These are phyloP conservation scores for Drosophila biarmipes DNA, from an alignment of 1,140 invertebrate species.

Conservation along the genomic window DNA sequence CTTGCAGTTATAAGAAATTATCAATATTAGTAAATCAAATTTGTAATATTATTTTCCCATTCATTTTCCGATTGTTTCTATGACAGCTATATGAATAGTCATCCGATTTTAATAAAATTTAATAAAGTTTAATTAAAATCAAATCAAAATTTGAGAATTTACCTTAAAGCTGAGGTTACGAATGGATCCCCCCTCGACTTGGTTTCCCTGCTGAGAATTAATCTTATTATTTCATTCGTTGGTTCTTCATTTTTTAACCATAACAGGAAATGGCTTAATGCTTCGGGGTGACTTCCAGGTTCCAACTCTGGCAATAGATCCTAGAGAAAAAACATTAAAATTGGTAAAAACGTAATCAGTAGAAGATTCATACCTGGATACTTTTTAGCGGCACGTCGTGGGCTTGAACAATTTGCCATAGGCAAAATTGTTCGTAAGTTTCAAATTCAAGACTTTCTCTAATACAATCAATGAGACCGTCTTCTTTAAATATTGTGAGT, in stretches of 20 bases:
- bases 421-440: slow-evolving; percentile 97
- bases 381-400: slow-evolving; percentile 96
- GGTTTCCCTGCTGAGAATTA: slow-evolving; percentile 92
- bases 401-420: slow-evolving; percentile 97
- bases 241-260: slow-evolving; percentile 97
- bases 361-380: slow-evolving; percentile 88
- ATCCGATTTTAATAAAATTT: no score
- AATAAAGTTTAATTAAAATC: no score
- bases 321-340: slow-evolving; percentile 19
- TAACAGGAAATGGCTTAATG: slow-evolving; percentile 94
- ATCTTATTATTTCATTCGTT: slow-evolving; percentile 92
- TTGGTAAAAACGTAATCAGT: neutral
- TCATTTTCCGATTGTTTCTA: no score
- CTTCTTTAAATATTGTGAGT: slow-evolving; percentile 91
- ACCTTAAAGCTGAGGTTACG: slow-evolving; percentile 93
- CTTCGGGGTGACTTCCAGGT: slow-evolving; percentile 95
- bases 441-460: slow-evolving; percentile 96
- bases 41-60: no score
- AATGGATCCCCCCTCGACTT: slow-evolving; percentile 91
- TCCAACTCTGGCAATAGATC: slow-evolving; percentile 93
- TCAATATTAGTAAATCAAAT: no score
- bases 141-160: neutral
- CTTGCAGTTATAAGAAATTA: no score
- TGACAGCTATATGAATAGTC: no score
- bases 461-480: slow-evolving; percentile 89